Percentiles rank a stretch among this genome's conserved stretches.
phyloP scores from a whole-genome alignment of 2,113 vertebrate species.

The Phylloscopus trochilus region DNA sequence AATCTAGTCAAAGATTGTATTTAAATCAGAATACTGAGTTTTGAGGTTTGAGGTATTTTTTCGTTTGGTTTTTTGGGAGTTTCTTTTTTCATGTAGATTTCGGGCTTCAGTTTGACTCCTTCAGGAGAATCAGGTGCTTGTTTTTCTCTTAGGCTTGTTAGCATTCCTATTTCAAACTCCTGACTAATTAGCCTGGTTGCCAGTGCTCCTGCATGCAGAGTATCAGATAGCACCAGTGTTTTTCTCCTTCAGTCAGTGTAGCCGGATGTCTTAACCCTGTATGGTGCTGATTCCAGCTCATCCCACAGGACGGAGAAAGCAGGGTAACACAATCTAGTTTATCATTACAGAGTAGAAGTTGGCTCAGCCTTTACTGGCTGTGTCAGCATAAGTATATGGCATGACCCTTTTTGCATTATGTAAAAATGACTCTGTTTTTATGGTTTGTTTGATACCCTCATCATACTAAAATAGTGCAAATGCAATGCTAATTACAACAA shows the following conservation, averaged over 20 bases:
- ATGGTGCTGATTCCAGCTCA: background rate
- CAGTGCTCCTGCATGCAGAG: background rate
- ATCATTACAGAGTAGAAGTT: background rate
- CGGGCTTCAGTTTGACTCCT: background rate
- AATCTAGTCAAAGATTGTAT: background rate
- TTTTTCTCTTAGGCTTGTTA: constrained; percentile 17
- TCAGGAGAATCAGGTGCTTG: constrained; percentile 38
- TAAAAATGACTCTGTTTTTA: background rate
- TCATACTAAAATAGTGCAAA: background rate
- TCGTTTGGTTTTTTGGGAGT: background rate
- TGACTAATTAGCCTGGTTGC: constrained; percentile 45
- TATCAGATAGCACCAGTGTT: background rate
- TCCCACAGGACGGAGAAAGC: background rate
- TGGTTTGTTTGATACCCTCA: background rate
- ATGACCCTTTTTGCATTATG: background rate
- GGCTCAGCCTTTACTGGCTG: background rate
- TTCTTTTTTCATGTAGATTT: background rate
- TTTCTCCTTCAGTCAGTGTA: background rate
- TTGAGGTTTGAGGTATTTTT: background rate
- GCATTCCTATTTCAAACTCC: constrained; percentile 32
- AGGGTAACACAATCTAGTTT: background rate
- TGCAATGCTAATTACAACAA: background rate
- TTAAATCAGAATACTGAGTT: background rate
- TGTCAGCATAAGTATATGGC: background rate
- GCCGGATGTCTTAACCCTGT: constrained; percentile 23